A percentile compares a stretch with the other conserved stretches of the same genome.
phyloP scores from a whole-genome alignment of 2,797 vertebrate genomes.

The Anas capensis region DNA sequence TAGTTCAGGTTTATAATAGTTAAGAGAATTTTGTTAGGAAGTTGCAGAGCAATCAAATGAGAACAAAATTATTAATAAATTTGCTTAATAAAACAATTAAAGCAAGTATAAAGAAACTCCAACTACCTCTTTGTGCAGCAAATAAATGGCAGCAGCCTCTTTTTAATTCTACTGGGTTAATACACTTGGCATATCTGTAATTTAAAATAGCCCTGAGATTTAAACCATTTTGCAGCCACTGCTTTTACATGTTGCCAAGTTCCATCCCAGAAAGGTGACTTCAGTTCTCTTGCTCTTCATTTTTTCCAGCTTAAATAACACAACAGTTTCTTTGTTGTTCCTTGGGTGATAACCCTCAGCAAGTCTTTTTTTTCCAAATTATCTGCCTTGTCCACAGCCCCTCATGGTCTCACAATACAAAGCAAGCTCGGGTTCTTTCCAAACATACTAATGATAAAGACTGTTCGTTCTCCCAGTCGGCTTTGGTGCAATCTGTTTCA shows the following conservation, averaged over 20 bases:
- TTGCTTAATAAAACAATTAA: neutral
- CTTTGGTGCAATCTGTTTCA: slow-evolving; percentile 70
- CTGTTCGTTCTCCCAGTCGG: slow-evolving; percentile 32
- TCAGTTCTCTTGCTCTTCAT: neutral
- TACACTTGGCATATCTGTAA: neutral
- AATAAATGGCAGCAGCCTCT: neutral
- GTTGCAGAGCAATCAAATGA: neutral
- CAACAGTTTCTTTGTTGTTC: neutral
- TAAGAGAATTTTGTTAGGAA: neutral
- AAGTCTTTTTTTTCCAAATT: neutral
- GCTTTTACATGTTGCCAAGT: neutral
- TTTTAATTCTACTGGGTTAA: neutral
- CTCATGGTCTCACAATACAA: slow-evolving; percentile 4
- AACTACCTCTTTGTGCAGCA: neutral
- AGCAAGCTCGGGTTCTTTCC: neutral
- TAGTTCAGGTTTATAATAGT: neutral
- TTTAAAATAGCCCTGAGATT: slow-evolving; percentile 3
- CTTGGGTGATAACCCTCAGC: neutral
- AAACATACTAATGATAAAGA: slow-evolving; percentile 38
- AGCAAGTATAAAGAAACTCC: neutral
- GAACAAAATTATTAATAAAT: neutral
- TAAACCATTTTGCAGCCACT: neutral
- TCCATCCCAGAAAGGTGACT: neutral
- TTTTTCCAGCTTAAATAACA: neutral
- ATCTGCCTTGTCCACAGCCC: neutral